Evolutionary conservation across 2,888 invertebrate species (phyloP).

Genomic region (Euplexia lucipara): DNA sequence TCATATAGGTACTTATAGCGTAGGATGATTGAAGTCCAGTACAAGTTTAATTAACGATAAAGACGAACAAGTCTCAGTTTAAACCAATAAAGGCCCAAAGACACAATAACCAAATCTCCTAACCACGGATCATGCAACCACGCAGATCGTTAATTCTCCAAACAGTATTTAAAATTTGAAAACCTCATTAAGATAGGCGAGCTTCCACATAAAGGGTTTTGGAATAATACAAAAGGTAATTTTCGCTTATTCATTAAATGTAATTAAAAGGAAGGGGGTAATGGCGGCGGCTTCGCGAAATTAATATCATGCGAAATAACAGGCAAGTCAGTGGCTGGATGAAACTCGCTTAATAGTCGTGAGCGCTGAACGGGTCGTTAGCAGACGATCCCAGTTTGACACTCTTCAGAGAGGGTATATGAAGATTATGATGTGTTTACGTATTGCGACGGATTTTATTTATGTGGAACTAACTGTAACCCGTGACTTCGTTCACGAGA

Average conservation of each 20-base stretch:
- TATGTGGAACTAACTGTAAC: too few relatives aligned
- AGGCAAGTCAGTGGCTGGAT: slow-evolving; percentile 68
- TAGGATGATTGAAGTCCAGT: too few relatives aligned
- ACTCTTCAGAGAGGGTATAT: slow-evolving; percentile 37
- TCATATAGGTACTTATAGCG: too few relatives aligned
- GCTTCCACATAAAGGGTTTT: slow-evolving; percentile 83
- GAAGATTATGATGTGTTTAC: background rate
- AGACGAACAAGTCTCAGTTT: background rate
- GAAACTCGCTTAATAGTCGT: slow-evolving; percentile 57
- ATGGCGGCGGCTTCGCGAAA: slow-evolving; percentile 79
- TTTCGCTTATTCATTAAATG: slow-evolving; percentile 90
- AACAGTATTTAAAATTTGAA: slow-evolving; percentile 87
- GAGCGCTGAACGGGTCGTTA: slow-evolving; percentile 54
- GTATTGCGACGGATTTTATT: background rate
- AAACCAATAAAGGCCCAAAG: slow-evolving; percentile 11
- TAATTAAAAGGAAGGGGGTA: slow-evolving; percentile 85
- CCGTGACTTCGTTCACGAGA: too few relatives aligned
- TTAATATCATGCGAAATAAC: slow-evolving; percentile 80
- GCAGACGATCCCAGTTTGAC: slow-evolving; percentile 44
- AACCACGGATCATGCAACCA: slow-evolving; percentile 43
- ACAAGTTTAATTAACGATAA: background rate
- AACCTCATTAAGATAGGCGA: slow-evolving; percentile 88
- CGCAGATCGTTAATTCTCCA: slow-evolving; percentile 84
- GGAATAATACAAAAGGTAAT: slow-evolving; percentile 88
- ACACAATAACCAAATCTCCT: slow-evolving; percentile 14